phyloP scores from a whole-genome alignment of 30 jellyfish, hydroid and myxozoan species.

The Haliclystus octoradiatus region DNA sequence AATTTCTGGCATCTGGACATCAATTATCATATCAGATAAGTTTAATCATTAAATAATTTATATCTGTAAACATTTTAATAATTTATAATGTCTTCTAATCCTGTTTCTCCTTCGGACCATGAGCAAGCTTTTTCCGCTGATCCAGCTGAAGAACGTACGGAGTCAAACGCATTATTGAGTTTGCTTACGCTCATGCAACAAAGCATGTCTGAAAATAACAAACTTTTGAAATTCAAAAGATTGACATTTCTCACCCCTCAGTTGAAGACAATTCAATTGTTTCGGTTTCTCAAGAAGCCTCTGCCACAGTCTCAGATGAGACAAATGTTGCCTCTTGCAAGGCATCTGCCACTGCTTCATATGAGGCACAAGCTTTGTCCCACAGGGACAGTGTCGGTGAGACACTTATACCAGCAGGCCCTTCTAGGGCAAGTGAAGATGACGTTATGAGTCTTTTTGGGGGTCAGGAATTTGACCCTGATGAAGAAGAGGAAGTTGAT shows the following conservation, averaged over 20 bases:
- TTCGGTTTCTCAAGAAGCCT: background rate
- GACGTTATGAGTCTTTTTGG: background rate
- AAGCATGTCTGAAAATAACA: too few relatives aligned
- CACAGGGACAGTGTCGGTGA: background rate
- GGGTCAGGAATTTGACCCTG: background rate
- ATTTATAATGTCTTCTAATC: too few relatives aligned
- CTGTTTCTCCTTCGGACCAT: too few relatives aligned
- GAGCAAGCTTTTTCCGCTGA: too few relatives aligned
- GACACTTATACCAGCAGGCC: background rate
- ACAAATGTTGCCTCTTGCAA: background rate
- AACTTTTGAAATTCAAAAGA: too few relatives aligned
- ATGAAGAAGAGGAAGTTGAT: background rate
- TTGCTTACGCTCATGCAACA: too few relatives aligned
- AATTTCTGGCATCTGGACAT: too few relatives aligned
- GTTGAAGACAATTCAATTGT: background rate
- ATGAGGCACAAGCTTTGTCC: background rate
- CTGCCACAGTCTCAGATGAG: background rate
- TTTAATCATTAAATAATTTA: too few relatives aligned
- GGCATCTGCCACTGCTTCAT: background rate
- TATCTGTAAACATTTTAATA: too few relatives aligned
- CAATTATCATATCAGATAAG: background rate
- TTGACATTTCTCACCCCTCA: too few relatives aligned
- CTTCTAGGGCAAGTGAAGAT: background rate
- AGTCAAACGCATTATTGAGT: too few relatives aligned
- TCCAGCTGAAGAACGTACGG: too few relatives aligned